A percentile compares a stretch with the other conserved stretches of the same genome.
Conservation (phyloP, 2,797 vertebrate genomes). For the Myripristis murdjan region DNA sequence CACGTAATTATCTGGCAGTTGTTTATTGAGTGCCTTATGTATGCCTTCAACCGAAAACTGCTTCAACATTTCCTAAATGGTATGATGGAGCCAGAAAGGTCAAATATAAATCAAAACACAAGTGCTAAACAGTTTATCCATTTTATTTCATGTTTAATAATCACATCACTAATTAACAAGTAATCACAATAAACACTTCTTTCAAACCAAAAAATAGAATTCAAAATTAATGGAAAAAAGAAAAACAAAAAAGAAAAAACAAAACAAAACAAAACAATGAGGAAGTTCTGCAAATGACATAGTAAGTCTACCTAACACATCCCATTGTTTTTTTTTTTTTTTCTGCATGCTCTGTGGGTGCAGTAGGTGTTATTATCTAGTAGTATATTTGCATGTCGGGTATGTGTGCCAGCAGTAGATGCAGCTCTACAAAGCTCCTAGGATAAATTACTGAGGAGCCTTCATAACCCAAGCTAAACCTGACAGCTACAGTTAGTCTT, state of each 20-base stretch:
- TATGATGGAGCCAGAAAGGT: neutral
- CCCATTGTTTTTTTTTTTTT: conserved; percentile 76
- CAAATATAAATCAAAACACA: neutral
- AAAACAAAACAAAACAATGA: conserved; percentile 57
- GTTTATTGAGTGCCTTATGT: no score
- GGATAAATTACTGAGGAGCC: conserved; percentile 50
- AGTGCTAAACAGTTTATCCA: conserved; percentile 47
- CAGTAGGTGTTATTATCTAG: conserved; percentile 62
- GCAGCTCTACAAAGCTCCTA: conserved; percentile 59
- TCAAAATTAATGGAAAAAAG: conserved; percentile 74
- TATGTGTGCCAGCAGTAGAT: conserved; percentile 51
- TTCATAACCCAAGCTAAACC: conserved; percentile 59
- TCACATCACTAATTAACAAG: conserved; percentile 90
- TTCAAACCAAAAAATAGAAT: conserved; percentile 80
- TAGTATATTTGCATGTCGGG: conserved; percentile 66
- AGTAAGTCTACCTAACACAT: conserved; percentile 75
- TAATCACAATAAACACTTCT: conserved; percentile 88
- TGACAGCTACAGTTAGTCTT: conserved; percentile 52
- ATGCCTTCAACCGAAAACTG: no score
- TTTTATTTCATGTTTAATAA: conserved; percentile 88
- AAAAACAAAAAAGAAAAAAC: conserved; percentile 48
- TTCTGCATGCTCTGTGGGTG: conserved; percentile 77
- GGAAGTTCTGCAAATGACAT: conserved; percentile 75
- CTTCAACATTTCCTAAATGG: neutral
- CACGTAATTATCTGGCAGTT: no score